phyloP scores from a whole-genome alignment of 2,797 vertebrate species.

The Phalanger gymnotis region DNA sequence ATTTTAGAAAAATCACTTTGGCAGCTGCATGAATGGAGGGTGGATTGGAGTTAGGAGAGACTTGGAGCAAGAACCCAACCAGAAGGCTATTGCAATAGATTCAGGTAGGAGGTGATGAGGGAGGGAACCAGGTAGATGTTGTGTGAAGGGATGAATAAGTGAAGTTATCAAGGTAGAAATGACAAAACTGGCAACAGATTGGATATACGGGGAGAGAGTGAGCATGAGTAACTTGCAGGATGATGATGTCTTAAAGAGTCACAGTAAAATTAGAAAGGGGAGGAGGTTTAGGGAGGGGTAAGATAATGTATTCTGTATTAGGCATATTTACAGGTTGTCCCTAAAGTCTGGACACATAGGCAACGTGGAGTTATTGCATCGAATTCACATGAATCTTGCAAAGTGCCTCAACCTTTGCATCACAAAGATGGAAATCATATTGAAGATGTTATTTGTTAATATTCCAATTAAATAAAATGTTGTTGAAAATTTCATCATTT shows the following conservation, averaged over 20 bases:
- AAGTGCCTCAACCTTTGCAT: too few species aligned
- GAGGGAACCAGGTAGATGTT: neutral
- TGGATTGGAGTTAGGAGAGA: neutral
- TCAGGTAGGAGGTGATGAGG: neutral
- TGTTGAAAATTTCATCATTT: too few species aligned
- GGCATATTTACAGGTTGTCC: too few species aligned
- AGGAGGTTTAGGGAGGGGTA: neutral
- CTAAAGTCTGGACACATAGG: too few species aligned
- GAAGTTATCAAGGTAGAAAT: neutral
- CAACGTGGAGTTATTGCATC: too few species aligned
- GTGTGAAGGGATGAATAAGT: neutral
- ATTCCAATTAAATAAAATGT: too few species aligned
- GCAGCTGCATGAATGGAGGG: neutral
- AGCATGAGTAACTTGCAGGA: neutral
- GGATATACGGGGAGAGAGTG: neutral
- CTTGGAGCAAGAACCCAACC: neutral
- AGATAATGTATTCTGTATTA: neutral
- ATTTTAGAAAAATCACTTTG: neutral
- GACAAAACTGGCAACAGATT: neutral
- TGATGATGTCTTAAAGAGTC: neutral
- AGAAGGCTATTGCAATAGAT: neutral
- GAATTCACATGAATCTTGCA: too few species aligned
- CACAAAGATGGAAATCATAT: too few species aligned
- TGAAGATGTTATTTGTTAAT: too few species aligned
- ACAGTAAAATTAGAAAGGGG: neutral